These are phyloP conservation scores for Leptogaster cylindrica DNA, from an alignment of 2,888 invertebrate genomes.

Conservation along the genomic window DNA sequence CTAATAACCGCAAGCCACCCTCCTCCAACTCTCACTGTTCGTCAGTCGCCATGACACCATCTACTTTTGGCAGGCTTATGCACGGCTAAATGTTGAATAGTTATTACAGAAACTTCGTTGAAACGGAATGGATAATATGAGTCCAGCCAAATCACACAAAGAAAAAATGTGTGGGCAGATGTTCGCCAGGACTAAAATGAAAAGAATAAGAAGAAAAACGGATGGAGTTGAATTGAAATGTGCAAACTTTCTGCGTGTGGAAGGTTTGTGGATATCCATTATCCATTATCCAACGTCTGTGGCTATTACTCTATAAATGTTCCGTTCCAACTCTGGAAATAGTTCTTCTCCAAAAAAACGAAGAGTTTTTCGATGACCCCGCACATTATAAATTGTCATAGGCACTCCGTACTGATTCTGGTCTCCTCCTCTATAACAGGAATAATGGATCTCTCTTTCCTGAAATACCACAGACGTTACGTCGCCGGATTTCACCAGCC, in stretches of 20 bases:
- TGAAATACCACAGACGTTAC: too few relatives aligned
- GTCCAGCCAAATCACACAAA: too few relatives aligned
- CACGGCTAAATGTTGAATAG: slow-evolving; percentile 12
- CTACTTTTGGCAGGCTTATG: neutral
- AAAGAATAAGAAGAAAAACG: neutral
- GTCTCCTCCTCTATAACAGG: too few relatives aligned
- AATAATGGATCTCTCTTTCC: too few relatives aligned
- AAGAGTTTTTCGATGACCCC: slow-evolving; percentile 28
- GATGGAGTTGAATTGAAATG: slow-evolving; percentile 27
- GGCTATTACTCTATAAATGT: slow-evolving; percentile 32
- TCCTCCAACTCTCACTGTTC: neutral
- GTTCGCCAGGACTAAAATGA: neutral
- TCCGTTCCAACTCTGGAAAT: slow-evolving; percentile 13
- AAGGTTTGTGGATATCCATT: neutral
- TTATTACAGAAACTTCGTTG: slow-evolving; percentile 3
- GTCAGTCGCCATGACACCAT: neutral
- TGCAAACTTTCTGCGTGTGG: slow-evolving; percentile 31
- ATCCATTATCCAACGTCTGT: neutral
- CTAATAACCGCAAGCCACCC: slow-evolving; percentile 37
- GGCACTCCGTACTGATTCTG: too few relatives aligned
- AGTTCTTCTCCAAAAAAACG: too few relatives aligned
- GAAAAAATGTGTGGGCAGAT: neutral
- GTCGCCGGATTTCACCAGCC: too few relatives aligned
- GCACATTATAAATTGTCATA: slow-evolving; percentile 30
- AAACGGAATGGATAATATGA: neutral